A percentile compares a stretch with the other conserved stretches of the same genome.
phyloP scores from a whole-genome alignment of 2,113 vertebrate species.

The Pelmatolapia mariae region DNA sequence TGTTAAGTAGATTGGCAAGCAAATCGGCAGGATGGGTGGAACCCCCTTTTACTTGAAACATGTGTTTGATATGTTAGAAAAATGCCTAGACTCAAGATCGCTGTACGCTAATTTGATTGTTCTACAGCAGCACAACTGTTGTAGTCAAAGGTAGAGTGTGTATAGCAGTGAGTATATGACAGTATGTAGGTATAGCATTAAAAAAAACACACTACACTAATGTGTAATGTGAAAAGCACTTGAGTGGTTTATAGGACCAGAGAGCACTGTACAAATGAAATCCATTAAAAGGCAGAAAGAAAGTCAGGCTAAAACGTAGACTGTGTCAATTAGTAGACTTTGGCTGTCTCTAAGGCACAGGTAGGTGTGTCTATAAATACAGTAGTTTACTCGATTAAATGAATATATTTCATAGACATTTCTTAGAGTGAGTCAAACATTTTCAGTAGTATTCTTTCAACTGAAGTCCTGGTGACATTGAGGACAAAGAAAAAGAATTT shows the following conservation, averaged over 20 bases:
- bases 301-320: not conserved
- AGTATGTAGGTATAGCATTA: not conserved
- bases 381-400: not conserved
- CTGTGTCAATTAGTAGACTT: not conserved
- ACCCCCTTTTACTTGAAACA: not conserved
- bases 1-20: not conserved
- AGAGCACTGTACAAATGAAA: not conserved
- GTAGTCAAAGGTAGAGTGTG: not conserved
- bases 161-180: not conserved
- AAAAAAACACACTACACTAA: not conserved
- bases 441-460: not conserved
- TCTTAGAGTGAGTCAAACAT: not conserved
- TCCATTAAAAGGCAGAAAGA: not conserved
- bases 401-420: not conserved
- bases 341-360: not conserved
- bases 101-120: not conserved
- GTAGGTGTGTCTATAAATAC: not conserved
- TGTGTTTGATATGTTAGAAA: not conserved
- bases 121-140: not conserved
- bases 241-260: not conserved
- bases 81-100: not conserved
- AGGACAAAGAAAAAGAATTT: not conserved
- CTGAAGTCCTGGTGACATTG: not conserved
- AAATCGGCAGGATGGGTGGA: not conserved
- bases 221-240: not conserved